Conservation (phyloP, 2,888 invertebrate species). For the Charanyca ferruginea region DNA sequence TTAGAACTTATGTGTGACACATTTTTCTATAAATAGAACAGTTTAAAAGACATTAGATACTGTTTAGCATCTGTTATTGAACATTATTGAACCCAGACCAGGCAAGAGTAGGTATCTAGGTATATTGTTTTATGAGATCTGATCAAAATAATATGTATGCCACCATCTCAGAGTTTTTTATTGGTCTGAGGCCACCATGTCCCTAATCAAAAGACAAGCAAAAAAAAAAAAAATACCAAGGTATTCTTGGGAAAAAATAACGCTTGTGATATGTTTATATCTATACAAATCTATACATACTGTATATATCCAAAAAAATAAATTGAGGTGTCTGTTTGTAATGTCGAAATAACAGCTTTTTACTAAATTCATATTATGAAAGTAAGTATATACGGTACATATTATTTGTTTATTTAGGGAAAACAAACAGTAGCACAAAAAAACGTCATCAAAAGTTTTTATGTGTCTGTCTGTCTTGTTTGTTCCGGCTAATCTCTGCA, state of each 20-base stretch:
- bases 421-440: too few species aligned
- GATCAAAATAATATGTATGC: slow-evolving; percentile 3
- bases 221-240: slow-evolving; percentile 10
- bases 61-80: slow-evolving; percentile 29
- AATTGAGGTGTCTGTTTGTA: too few species aligned
- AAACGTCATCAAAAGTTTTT: too few species aligned
- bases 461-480: too few species aligned
- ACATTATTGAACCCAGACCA: slow-evolving; percentile 8
- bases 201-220: not conserved
- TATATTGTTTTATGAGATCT: not conserved
- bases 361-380: too few species aligned
- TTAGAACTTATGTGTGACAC: slow-evolving; percentile 38
- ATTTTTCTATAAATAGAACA: slow-evolving; percentile 54
- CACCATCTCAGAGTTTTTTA: not conserved
- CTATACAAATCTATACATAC: too few species aligned
- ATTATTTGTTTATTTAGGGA: too few species aligned
- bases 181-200: not conserved
- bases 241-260: slow-evolving; percentile 8
- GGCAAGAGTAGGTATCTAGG: not conserved
- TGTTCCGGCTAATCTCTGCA: too few species aligned
- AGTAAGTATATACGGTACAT: too few species aligned
- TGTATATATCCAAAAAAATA: too few species aligned
- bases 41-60: slow-evolving; percentile 42
- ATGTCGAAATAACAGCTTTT: too few species aligned
- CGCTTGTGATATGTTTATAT: slow-evolving; percentile 5